A percentile compares a stretch with the other conserved stretches of the same genome.
These are phyloP conservation scores for Sebastes matsubarae DNA, from an alignment of 2,797 vertebrate species.

Conservation along the genomic window DNA sequence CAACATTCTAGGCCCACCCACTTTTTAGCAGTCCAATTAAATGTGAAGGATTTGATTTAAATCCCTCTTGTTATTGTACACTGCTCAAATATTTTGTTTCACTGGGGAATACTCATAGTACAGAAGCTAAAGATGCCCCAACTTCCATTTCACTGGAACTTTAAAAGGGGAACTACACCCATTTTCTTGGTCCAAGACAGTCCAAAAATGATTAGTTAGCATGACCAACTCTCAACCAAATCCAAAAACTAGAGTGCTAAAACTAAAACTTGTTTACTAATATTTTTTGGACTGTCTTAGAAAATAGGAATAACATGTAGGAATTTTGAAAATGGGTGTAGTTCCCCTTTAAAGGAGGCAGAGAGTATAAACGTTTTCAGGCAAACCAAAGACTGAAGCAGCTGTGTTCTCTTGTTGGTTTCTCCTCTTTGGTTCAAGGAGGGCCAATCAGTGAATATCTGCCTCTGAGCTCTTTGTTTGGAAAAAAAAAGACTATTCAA, in stretches of 20 bases:
- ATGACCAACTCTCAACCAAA: no score
- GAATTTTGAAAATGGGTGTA: no score
- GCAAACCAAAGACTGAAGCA: background rate
- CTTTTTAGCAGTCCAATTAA: background rate
- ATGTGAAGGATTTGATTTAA: background rate
- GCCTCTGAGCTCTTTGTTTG: background rate
- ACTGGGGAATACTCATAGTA: background rate
- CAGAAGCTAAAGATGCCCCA: background rate
- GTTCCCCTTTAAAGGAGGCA: background rate
- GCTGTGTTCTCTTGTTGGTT: background rate
- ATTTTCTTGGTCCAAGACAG: no score
- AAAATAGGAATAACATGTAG: no score
- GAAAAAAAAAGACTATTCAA: background rate
- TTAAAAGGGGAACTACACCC: background rate
- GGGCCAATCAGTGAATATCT: background rate
- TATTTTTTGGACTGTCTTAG: no score
- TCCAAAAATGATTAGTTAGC: no score
- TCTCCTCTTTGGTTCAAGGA: background rate
- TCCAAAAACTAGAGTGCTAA: no score
- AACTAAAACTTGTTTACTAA: no score
- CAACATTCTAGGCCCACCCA: background rate
- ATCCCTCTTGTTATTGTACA: background rate
- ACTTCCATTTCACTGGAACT: background rate
- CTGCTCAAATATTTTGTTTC: background rate
- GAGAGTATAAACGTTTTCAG: background rate